Evolutionary conservation across 2,797 vertebrate species (phyloP).

Genomic region (Sebastes dallii): DNA sequence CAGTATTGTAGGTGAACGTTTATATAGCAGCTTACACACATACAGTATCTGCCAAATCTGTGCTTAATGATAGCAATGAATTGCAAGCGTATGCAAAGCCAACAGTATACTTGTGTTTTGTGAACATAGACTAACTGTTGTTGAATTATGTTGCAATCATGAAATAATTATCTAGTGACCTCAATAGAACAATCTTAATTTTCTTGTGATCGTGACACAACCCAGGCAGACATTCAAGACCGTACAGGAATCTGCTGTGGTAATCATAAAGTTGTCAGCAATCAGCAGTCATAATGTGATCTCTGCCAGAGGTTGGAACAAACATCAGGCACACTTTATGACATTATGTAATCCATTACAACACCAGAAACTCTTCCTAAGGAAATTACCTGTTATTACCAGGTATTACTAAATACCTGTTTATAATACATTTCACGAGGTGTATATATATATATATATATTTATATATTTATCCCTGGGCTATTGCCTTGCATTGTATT

Average conservation of each 20-base stretch:
- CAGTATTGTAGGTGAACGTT: not conserved
- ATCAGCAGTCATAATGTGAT: not conserved
- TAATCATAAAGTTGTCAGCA: constrained; percentile 10
- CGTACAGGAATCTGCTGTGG: not conserved
- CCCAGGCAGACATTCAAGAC: not conserved
- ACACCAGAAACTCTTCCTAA: not conserved
- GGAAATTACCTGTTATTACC: too few species aligned
- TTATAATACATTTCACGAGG: too few species aligned
- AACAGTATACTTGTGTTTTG: not conserved
- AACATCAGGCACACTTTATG: not conserved
- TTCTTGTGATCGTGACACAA: not conserved
- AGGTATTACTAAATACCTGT: too few species aligned
- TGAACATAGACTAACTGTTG: not conserved
- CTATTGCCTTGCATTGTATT: not conserved
- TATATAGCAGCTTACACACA: not conserved
- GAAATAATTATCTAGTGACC: not conserved
- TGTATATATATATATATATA: not conserved
- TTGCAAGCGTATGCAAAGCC: not conserved
- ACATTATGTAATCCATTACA: not conserved
- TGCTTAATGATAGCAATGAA: not conserved
- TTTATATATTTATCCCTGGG: not conserved
- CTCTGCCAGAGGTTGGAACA: not conserved
- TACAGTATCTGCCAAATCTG: not conserved
- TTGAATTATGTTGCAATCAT: not conserved
- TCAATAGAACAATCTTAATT: not conserved